Base-by-base conservation (phyloP, 2,797 vertebrate species). In the Ciconia nigra region DNA sequence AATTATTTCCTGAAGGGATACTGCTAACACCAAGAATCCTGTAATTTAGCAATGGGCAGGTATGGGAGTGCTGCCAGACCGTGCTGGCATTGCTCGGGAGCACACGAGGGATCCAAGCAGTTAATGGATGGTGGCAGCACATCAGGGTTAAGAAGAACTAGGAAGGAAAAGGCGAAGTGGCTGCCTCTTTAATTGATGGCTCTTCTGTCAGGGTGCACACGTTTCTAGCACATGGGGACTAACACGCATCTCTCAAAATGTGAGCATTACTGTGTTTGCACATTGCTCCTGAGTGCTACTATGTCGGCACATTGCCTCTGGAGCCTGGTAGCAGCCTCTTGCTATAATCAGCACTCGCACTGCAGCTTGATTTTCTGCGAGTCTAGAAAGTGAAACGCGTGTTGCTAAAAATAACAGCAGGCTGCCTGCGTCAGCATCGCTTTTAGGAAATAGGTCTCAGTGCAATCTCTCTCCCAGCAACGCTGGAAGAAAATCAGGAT, bases 381-480 rank as follows among this genome's bases (percentile, higher is more conserved):
- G 93, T 39, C 93, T 89, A 61, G 83, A 78, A 92, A 97, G 92
- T 67, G 94, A 96, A 97, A 89, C 12, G 83, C 37, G 20, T 33
- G 81, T 51, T 80, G 86, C 97, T 97, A 97, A 97, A 97, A 97
- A 97, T 97, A 97, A 42, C 89, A 72, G 79, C 93, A 73, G 90
- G 83, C 92, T 93, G 93, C 92, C 90, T 96, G 89, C 93, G 96
- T 97, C 96, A 96, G 96, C 92, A 80, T 7, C 15, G 87, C 18
- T 5, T 12, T 77, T 24, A 58, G 95, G 92, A 96, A 97, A 93
- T 74, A 79, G 94, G 96, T 71, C 96, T 97, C 86, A 3, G 74
- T 87, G 97, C 93, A 87, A 11, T 78, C 89, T 74, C 94, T 95
- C 95, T 95, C 94, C 80, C 95, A 58, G 93, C 90, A 96, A 92